phyloP scores from a whole-genome alignment of 2,797 vertebrate genomes.

The Enoplosus armatus region DNA sequence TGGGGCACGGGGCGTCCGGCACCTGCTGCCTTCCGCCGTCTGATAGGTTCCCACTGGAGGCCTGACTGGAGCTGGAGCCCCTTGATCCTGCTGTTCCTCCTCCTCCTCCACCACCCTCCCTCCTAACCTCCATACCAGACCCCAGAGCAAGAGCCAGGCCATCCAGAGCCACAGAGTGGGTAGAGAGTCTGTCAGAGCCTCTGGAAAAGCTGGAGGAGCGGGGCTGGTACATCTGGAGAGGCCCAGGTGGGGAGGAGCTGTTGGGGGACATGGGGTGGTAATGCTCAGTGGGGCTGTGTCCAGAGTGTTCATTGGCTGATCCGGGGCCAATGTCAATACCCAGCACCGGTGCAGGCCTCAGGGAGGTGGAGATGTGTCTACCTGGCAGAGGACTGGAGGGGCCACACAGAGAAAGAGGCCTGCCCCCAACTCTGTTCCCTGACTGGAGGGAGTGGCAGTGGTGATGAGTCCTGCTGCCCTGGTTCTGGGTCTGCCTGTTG shows the following conservation, averaged over 20 bases:
- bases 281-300: slow-evolving; percentile 77
- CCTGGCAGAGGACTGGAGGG: slow-evolving; percentile 90
- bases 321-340: slow-evolving; percentile 81
- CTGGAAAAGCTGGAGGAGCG: slow-evolving; percentile 85
- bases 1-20: slow-evolving; percentile 56
- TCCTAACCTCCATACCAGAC: slow-evolving; percentile 78
- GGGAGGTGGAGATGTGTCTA: slow-evolving; percentile 79
- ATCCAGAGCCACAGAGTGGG: slow-evolving; percentile 74
- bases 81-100: slow-evolving; percentile 81
- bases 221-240: slow-evolving; percentile 76
- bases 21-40: slow-evolving; percentile 81
- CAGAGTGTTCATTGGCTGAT: slow-evolving; percentile 65
- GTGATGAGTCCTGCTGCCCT: slow-evolving; percentile 93
- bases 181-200: slow-evolving; percentile 81
- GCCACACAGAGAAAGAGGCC: slow-evolving; percentile 85
- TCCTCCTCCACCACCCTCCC: slow-evolving; percentile 71
- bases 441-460: slow-evolving; percentile 90
- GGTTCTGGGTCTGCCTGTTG: slow-evolving; percentile 86
- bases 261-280: slow-evolving; percentile 77
- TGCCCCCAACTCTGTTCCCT: slow-evolving; percentile 78
- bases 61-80: slow-evolving; percentile 90
- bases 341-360: slow-evolving; percentile 75
- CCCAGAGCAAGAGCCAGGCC: slow-evolving; percentile 67
- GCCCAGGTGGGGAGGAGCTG: slow-evolving; percentile 73
- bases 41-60: slow-evolving; percentile 89